A percentile compares a stretch with the other conserved stretches of the same genome.
These are phyloP conservation scores for Forpus xanthops DNA, from an alignment of 2,797 vertebrate species.

Conservation along the genomic window DNA sequence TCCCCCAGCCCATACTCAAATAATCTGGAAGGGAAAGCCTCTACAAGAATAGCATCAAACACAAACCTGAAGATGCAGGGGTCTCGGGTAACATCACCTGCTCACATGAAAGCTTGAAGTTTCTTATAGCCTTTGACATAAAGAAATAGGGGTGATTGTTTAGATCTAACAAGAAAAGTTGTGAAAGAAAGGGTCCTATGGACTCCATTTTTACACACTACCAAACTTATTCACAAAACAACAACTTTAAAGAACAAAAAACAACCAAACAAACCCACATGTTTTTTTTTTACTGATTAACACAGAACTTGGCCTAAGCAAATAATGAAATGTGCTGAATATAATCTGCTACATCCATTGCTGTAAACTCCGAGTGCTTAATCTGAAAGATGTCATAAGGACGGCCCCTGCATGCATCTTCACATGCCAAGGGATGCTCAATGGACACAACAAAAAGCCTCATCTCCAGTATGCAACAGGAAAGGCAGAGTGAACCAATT, in stretches of 20 bases:
- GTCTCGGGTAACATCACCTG: background rate
- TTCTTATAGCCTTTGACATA: slow-evolving; percentile 31
- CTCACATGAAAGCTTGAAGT: slow-evolving; percentile 45
- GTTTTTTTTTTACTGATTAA: background rate
- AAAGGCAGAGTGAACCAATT: background rate
- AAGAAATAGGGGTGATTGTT: background rate
- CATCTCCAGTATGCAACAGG: background rate
- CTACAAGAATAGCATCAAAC: background rate
- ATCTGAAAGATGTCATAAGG: background rate
- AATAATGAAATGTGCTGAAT: background rate
- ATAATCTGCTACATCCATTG: background rate
- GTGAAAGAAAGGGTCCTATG: background rate
- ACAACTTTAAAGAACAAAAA: background rate
- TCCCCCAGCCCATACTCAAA: background rate
- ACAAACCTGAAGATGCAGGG: slow-evolving; percentile 71
- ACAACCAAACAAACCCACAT: rapidly evolving
- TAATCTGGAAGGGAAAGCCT: background rate
- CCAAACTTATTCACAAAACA: background rate
- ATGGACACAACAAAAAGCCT: background rate
- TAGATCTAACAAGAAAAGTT: background rate
- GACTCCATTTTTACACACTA: background rate
- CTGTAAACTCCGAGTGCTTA: background rate
- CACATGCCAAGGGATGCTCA: background rate
- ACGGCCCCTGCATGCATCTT: background rate
- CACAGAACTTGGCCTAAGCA: background rate